These are phyloP conservation scores for Andrena marginata DNA, from an alignment of 2,888 invertebrate species.

Conservation along the genomic window DNA sequence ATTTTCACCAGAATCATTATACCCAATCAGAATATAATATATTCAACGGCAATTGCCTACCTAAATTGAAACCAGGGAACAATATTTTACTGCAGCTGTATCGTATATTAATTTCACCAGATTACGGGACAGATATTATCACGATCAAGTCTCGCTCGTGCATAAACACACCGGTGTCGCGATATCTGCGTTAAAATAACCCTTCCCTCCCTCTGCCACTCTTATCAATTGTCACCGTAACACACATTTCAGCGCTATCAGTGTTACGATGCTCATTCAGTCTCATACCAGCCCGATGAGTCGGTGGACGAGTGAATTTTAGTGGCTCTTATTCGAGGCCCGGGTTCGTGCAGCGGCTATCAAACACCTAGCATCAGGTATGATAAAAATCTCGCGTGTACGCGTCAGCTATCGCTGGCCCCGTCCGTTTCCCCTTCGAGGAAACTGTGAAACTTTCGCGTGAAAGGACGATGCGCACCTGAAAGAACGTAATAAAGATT, in stretches of 20 bases:
- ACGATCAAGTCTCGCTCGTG: neutral
- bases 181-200: slow-evolving; percentile 30
- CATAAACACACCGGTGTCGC: slow-evolving; percentile 16
- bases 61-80: neutral
- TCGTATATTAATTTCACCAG: slow-evolving; percentile 32
- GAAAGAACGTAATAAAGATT: slow-evolving; percentile 8
- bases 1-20: neutral
- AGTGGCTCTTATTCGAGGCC: neutral
- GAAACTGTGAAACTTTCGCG: neutral
- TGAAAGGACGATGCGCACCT: neutral
- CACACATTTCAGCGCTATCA: slow-evolving; percentile 61
- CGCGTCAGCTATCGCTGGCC: neutral
- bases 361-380: slow-evolving; percentile 18
- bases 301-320: slow-evolving; percentile 35
- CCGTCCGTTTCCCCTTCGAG: neutral
- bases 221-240: slow-evolving; percentile 63
- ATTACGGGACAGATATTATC: slow-evolving; percentile 30
- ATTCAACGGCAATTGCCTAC: neutral
- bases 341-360: neutral
- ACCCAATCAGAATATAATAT: neutral
- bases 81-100: neutral
- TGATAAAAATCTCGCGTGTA: slow-evolving; percentile 12
- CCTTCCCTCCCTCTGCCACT: slow-evolving; percentile 18
- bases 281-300: slow-evolving; percentile 50
- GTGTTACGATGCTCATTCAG: slow-evolving; percentile 42